phyloP scores from a whole-genome alignment of 1,140 invertebrate species.

The Drosophila sproati region DNA sequence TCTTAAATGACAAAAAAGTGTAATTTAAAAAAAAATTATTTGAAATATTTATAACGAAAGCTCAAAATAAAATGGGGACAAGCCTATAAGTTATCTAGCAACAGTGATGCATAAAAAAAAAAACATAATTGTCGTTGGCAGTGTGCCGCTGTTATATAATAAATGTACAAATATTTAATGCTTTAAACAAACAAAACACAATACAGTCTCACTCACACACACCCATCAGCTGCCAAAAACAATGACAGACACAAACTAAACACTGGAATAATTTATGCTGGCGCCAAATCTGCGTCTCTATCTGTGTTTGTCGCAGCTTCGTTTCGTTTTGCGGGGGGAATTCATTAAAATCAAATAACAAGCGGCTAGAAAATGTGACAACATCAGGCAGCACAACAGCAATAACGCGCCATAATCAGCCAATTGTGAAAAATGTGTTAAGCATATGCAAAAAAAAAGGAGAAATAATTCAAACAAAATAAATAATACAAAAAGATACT shows the following conservation, averaged over 20 bases:
- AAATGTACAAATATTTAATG: conserved; percentile 12
- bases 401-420: conserved; percentile 38
- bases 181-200: conserved; percentile 2
- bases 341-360: conserved; percentile 47
- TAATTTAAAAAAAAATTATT: neutral
- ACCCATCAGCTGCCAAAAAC: conserved; percentile 9
- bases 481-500: conserved; percentile 14
- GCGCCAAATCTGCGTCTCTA: conserved; percentile 36
- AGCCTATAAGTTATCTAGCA: neutral
- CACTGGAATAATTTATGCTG: conserved; percentile 44
- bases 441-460: conserved; percentile 39
- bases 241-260: conserved; percentile 35
- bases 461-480: neutral
- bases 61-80: conserved; percentile 1
- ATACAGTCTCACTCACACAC: neutral
- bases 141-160: conserved; percentile 1
- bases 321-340: conserved; percentile 12
- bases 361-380: conserved; percentile 32
- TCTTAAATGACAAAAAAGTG: neutral
- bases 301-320: conserved; percentile 13
- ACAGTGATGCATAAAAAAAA: neutral
- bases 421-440: conserved; percentile 52
- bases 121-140: conserved; percentile 3
- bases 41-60: no score
- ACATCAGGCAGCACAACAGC: conserved; percentile 11